Evolutionary conservation across 2,113 vertebrate species (phyloP).

Genomic region (Bos javanicus): DNA sequence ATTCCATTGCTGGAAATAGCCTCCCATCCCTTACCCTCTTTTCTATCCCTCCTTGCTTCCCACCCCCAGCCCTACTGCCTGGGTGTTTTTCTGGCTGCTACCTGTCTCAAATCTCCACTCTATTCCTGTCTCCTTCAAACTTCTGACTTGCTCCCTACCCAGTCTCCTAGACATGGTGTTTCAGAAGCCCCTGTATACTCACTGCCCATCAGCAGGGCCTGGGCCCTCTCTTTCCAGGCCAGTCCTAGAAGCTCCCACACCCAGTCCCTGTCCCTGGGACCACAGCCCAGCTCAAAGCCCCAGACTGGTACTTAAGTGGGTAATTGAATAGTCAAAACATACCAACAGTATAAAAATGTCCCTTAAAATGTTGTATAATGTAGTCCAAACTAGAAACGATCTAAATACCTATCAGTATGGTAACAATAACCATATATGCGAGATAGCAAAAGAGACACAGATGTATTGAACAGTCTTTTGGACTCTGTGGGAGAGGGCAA

Average conservation of each 20-base stretch:
- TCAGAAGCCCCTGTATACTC: not conserved
- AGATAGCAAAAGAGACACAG: too few species aligned
- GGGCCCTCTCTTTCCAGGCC: not conserved
- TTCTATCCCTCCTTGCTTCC: not conserved
- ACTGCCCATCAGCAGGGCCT: not conserved
- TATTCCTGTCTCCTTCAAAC: not conserved
- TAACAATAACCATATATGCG: rapidly evolving
- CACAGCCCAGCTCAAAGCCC: not conserved
- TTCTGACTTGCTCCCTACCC: not conserved
- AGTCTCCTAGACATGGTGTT: not conserved
- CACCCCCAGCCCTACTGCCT: not conserved
- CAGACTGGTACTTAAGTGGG: not conserved
- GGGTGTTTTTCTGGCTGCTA: not conserved
- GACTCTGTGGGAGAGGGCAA: too few species aligned
- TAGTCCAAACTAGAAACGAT: not conserved
- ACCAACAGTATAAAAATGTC: not conserved
- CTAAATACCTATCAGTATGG: not conserved
- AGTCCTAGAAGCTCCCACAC: not conserved
- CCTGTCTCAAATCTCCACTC: not conserved
- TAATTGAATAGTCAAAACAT: not conserved
- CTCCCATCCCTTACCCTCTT: not conserved
- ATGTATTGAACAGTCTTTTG: too few species aligned
- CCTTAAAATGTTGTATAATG: not conserved
- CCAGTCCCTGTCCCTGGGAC: not conserved
- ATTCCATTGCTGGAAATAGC: not conserved